Base-by-base conservation (phyloP, 1,140 invertebrate genomes). In the Matsumurasca onukii region DNA sequence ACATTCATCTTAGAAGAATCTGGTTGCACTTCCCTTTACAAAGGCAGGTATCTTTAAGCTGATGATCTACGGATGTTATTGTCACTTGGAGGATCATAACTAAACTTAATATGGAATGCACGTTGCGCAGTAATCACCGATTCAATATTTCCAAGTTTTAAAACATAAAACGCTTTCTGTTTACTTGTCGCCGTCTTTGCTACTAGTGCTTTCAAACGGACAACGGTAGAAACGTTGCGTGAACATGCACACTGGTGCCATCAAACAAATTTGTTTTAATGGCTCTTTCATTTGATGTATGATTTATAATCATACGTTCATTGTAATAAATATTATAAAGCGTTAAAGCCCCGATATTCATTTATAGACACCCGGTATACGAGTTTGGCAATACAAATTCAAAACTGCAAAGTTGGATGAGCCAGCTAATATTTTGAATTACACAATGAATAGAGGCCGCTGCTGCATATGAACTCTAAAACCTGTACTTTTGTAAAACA, bases 171-270 rank as follows among this genome's bases (percentile, higher is more conserved):
- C 5, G 22, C 12, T 52, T n/a, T 24, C 49, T 20, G 49, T 52
- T 52, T 22, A 52, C 20, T 5, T n/a, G 49, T 52, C 49, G 22
- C 49, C 22, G 3, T 52, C 20, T 52, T n/a, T 52, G 22, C 49
- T 52, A 52, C 22, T 52, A 52, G 13, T 22, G 49, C 49, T 52
- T 52, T 52, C 49, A 15, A n/a, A 24, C 20, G 49, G 49, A 52
- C 22, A 5, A 22, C 22, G 49, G 49, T 12, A 22, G 49, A 52
- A 52, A 52, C 49, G 22, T 24, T 52, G 9, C 22, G 49, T 24
- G 12, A 5, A 20, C 22, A 24, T 24, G 49, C 49, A 20, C 49
- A 12, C 20, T 12, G 49, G 20, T 52, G 49, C 5, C 49, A 24
- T 5, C 49, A 52, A 52, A 12, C 49, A 52, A 52, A 20, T 15